Conservation (phyloP, 2,113 vertebrate species). For the Aldabrachelys gigantea region DNA sequence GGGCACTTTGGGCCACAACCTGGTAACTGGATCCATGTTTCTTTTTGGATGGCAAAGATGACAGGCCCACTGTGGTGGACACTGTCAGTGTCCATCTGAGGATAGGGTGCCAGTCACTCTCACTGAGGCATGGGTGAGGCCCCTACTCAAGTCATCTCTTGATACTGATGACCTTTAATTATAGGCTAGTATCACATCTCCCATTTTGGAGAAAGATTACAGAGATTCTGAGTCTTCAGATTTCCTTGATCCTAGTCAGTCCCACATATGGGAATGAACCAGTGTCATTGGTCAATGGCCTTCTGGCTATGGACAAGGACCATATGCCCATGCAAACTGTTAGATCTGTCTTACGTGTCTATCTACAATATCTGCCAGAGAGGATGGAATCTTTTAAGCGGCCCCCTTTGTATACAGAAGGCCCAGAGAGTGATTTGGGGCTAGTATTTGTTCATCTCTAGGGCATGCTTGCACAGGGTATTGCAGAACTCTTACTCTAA, state of each 20-base stretch:
- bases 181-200: neutral
- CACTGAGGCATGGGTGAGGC: neutral
- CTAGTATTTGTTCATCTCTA: neutral
- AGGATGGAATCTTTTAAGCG: neutral
- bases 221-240: neutral
- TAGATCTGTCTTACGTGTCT: accelerated
- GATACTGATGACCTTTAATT: neutral
- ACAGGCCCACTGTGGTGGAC: neutral
- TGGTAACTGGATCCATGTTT: neutral
- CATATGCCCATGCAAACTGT: neutral
- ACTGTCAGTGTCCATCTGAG: neutral
- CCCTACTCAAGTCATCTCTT: neutral
- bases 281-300: neutral
- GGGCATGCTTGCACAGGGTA: neutral
- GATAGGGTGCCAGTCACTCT: neutral
- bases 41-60: neutral
- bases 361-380: neutral
- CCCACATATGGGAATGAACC: neutral
- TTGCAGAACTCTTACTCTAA: neutral
- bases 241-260: neutral
- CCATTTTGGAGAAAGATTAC: neutral
- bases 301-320: neutral
- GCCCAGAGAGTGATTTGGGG: neutral
- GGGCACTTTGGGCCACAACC: neutral
- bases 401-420: neutral